These are phyloP conservation scores for Heliconius ethilla DNA, from an alignment of 2,888 invertebrate genomes.

Conservation along the genomic window DNA sequence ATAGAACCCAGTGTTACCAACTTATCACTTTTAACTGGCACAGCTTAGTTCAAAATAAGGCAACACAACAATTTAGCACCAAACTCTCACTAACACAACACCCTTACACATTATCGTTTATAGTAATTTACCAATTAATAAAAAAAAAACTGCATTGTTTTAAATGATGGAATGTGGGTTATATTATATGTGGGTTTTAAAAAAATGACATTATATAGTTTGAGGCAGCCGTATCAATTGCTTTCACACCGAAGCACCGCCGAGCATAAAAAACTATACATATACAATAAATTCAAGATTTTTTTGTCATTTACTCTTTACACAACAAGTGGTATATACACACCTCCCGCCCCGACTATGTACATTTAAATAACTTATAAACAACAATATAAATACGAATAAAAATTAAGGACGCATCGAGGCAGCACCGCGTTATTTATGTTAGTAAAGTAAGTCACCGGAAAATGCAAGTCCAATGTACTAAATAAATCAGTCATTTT, in stretches of 20 bases:
- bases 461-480: constrained; percentile 19
- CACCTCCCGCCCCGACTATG: constrained; percentile 65
- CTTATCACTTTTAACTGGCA: background rate
- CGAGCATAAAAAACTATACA: constrained; percentile 41
- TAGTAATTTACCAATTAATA: constrained; percentile 14
- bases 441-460: constrained; percentile 25
- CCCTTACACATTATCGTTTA: constrained; percentile 22
- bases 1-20: background rate
- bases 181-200: background rate
- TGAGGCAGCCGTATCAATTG: constrained; percentile 34
- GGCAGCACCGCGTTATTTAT: constrained; percentile 47
- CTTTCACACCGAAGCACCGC: constrained; percentile 39
- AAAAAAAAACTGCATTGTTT: background rate
- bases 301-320: constrained; percentile 75
- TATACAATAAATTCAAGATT: constrained; percentile 45
- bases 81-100: constrained; percentile 23
- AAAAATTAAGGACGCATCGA: constrained; percentile 68
- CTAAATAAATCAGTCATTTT: constrained; percentile 25
- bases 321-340: constrained; percentile 73
- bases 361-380: constrained; percentile 79
- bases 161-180: constrained; percentile 30
- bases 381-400: constrained; percentile 74
- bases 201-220: background rate
- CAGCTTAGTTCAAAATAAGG: constrained; percentile 35
- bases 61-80: constrained; percentile 43